phyloP scores from a whole-genome alignment of 2,113 vertebrate genomes.

The Oreamnos americanus region DNA sequence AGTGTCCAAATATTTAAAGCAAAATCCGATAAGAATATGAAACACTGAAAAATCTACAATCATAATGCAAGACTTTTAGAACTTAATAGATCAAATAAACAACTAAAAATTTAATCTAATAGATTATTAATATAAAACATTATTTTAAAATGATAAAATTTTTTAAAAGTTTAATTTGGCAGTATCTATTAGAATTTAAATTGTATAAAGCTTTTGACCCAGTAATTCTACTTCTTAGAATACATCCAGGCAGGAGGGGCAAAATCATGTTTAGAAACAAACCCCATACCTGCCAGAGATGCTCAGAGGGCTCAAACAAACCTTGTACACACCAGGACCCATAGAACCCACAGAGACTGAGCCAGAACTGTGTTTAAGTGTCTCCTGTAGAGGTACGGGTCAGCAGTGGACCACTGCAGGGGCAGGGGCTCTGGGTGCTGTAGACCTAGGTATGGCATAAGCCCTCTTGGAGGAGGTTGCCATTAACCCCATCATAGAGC shows the following conservation, averaged over 20 bases:
- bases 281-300: not conserved
- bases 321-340: not conserved
- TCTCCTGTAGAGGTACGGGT: not conserved
- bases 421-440: not conserved
- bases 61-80: not conserved
- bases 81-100: not conserved
- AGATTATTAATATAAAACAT: not conserved
- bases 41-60: not conserved
- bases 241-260: not conserved
- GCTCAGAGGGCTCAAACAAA: not conserved
- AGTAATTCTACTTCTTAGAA: not conserved
- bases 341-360: not conserved
- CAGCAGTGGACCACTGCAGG: not conserved
- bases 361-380: not conserved
- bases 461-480: not conserved
- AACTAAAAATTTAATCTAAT: not conserved
- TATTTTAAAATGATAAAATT: not conserved
- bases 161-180: not conserved
- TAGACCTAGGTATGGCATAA: not conserved
- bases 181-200: not conserved
- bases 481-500: not conserved
- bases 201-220: not conserved
- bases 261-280: not conserved
- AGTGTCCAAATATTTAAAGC: not conserved
- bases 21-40: not conserved